These are phyloP conservation scores for Halocynthia aurantium DNA, from an alignment of 23 tunicate species.

Conservation along the genomic window DNA sequence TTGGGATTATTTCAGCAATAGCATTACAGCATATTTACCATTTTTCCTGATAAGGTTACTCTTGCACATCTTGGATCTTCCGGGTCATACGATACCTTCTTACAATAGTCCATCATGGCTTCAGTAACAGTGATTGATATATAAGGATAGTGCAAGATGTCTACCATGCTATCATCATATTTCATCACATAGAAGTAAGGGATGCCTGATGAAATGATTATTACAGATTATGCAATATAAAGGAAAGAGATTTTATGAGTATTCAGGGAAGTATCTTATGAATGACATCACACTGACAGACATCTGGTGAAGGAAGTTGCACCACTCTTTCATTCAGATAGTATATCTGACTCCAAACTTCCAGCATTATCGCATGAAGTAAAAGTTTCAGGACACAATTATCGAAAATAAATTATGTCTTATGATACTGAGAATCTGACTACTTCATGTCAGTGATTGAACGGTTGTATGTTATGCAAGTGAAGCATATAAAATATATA, in stretches of 20 bases:
- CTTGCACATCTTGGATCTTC: conserved; percentile 80
- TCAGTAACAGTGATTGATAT: conserved; percentile 65
- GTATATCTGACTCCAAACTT: no score
- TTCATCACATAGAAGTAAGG: conserved; percentile 70
- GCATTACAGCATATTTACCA: conserved; percentile 8
- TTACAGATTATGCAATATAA: not conserved
- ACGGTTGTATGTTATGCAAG: no score
- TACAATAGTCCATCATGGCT: conserved; percentile 46
- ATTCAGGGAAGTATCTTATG: not conserved
- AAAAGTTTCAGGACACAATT: no score
- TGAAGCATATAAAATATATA: not conserved
- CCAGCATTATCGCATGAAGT: no score
- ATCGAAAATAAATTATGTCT: no score
- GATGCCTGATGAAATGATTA: conserved; percentile 7
- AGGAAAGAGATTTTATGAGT: not conserved
- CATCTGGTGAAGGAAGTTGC: not conserved
- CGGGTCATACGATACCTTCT: conserved; percentile 22
- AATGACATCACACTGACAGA: not conserved
- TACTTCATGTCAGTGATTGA: no score
- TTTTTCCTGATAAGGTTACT: conserved; percentile 55
- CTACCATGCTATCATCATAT: conserved; percentile 36
- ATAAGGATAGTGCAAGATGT: conserved; percentile 19
- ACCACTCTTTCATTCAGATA: no score
- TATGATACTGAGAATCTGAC: no score
- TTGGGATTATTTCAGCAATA: no score